Evolutionary conservation across 2,888 invertebrate genomes (phyloP), one percentile per base, ranked within the genome.

Genomic region (Orchesella flavescens): DNA sequence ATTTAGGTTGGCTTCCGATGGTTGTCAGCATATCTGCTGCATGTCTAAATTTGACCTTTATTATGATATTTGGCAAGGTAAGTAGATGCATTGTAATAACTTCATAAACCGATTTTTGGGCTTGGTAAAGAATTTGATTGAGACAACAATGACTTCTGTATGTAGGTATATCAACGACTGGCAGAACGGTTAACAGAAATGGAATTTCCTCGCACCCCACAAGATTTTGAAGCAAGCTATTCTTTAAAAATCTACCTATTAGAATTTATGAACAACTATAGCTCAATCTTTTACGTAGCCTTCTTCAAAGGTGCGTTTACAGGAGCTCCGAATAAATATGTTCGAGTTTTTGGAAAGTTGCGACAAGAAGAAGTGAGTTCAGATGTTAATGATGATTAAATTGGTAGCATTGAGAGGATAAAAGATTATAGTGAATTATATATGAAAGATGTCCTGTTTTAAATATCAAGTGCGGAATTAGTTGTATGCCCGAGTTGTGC

Each of bases 241-340:
- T 97, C 97, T 0, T 92, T 98, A 65, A 98, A 98, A 91, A 96
- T 98, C 89, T 98, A 97, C 90, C 91, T 97, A 0, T 92, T 98
- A 17, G 96, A 98, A 91, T 98, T 98, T 91, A 96, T 98, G 77
- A 98, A 98, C 91, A 97, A 96, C 90, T 98, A 98, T 91, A 95
- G 97, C 5, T 97, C 97, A 0, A 96, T 98, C 89, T 96, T 98
- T 91, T 98, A 98, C 90, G 97, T 98, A 87, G 96, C 95, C 0
- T 96, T 34, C 34, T 7, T 7, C 34, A 34, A 34, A 34, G 3
- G 7, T 4, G 34, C 34, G 34, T 94, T 95, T 88, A 93, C 95
- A 21, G 97, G 97, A 0, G 93, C 94, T 87, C 97, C 97, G 0
- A 95, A 94, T 1, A 90, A 92, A 15, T 97, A 96, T 89, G 93